Base-by-base conservation (phyloP, 2,888 invertebrate species). In the Nipponacmea schrenckii region DNA sequence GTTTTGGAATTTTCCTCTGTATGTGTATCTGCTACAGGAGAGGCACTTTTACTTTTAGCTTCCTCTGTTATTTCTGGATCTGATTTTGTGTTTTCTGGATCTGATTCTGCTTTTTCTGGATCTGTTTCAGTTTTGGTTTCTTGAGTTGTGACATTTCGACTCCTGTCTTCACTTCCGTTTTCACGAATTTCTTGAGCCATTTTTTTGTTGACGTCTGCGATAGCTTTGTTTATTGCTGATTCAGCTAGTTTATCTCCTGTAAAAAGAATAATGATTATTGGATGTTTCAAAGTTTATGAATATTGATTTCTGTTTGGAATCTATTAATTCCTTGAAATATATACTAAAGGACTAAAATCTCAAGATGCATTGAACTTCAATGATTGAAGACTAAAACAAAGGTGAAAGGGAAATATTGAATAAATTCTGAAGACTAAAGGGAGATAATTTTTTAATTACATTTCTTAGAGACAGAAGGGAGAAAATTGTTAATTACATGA, bases 191-290 rank as follows among this genome's bases (percentile, higher is more conserved):
- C 64, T 14, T 76, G 69, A 7, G 78, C 73, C 39, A 85, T 83
- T 70, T 81, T 83, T 15, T 70, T 70, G 73, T 86, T 87, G 17
- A 87, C 83, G 31, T 88, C 87, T 45, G 84, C 83, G 27, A 88
- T 83, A 44, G 88, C 88, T 71, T 83, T 84, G 68, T 82, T 84
- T 39, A 88, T 88, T 67, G 87, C 88, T 14, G 76, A 74, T 72
- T 86, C 83, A 14, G 88, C 88, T 68, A 83, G 80, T n/a, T 70
- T 73, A 71, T 88, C 86, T 72, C 77, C 85, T 85, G 71, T 0
- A 71, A 71, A 24, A 39, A 50, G 14, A 45, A 15, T 24, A 46
- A 15, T 20, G 17, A 69, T 15, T 17, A n/a, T n/a, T n/a, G n/a
- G n/a, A n/a, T n/a, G n/a, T n/a, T n/a, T n/a, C n/a, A n/a, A n/a